Evolutionary conservation across 2,113 vertebrate genomes (phyloP).

Genomic region (Dipodomys merriami): DNA sequence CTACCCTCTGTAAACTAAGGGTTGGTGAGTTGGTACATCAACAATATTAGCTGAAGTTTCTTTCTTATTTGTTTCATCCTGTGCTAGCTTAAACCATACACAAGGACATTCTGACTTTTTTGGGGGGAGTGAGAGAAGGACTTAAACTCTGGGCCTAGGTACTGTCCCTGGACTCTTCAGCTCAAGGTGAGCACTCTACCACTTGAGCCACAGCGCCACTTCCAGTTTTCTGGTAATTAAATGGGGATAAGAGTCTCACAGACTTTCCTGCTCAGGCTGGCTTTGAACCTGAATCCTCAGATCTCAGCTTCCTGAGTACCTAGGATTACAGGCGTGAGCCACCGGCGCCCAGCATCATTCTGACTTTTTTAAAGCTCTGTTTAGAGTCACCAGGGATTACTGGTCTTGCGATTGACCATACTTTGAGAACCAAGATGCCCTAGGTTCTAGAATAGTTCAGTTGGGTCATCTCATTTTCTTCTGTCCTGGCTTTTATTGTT

Average conservation of each 20-base stretch:
- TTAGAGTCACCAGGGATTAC: neutral
- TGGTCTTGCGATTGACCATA: neutral
- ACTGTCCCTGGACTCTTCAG: too few species aligned
- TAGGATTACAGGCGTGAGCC: too few species aligned
- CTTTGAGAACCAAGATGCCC: slow-evolving; percentile 45
- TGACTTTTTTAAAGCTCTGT: neutral
- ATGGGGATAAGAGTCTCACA: too few species aligned
- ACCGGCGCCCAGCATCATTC: too few species aligned
- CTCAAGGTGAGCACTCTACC: too few species aligned
- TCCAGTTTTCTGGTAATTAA: too few species aligned
- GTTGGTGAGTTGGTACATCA: slow-evolving; percentile 10
- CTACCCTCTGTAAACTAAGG: neutral
- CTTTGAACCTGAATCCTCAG: too few species aligned
- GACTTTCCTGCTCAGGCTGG: too few species aligned
- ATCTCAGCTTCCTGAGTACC: too few species aligned
- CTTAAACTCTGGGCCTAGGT: too few species aligned
- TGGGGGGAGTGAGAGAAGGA: too few species aligned
- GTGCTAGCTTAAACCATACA: neutral
- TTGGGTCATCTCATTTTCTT: slow-evolving; percentile 4
- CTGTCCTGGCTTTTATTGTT: slow-evolving; percentile 5
- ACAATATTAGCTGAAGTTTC: slow-evolving; percentile 24
- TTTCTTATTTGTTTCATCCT: neutral
- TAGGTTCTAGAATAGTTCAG: neutral
- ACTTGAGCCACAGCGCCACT: too few species aligned
- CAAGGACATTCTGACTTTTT: neutral